These are phyloP conservation scores for Pituophis catenifer DNA, from an alignment of 2,113 vertebrate species.

Conservation along the genomic window DNA sequence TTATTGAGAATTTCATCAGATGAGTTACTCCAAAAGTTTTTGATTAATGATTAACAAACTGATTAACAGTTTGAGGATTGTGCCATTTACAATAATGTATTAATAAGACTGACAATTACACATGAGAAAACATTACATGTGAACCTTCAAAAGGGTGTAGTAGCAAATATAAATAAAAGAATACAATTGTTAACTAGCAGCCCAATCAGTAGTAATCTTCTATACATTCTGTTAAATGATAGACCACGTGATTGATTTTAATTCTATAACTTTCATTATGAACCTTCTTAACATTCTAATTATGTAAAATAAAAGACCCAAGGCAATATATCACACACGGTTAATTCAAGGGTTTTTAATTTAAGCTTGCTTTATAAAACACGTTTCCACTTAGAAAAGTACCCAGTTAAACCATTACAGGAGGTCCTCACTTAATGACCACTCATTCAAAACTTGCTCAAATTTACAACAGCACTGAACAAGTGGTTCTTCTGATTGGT, in stretches of 20 bases:
- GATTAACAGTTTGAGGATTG: not conserved
- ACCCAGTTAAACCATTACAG: not conserved
- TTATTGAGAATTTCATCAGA: not conserved
- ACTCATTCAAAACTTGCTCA: not conserved
- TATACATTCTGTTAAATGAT: not conserved
- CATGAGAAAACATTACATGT: not conserved
- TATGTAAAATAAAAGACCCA: not conserved
- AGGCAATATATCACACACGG: not conserved
- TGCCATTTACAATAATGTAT: not conserved
- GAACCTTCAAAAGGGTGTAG: not conserved
- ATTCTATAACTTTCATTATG: not conserved
- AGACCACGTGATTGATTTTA: not conserved
- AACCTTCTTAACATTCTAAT: not conserved
- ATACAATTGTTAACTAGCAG: not conserved
- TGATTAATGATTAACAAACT: not conserved
- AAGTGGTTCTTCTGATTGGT: not conserved
- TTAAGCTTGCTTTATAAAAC: not conserved
- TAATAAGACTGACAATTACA: not conserved
- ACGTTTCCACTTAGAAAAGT: not conserved
- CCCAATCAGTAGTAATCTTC: not conserved
- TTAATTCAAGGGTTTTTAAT: not conserved
- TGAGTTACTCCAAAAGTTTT: not conserved
- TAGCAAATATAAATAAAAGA: not conserved
- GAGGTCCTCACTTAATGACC: not conserved
- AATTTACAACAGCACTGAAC: not conserved